Base-by-base conservation (phyloP, 1,140 invertebrate genomes). In the Brachionus paranguensis region DNA sequence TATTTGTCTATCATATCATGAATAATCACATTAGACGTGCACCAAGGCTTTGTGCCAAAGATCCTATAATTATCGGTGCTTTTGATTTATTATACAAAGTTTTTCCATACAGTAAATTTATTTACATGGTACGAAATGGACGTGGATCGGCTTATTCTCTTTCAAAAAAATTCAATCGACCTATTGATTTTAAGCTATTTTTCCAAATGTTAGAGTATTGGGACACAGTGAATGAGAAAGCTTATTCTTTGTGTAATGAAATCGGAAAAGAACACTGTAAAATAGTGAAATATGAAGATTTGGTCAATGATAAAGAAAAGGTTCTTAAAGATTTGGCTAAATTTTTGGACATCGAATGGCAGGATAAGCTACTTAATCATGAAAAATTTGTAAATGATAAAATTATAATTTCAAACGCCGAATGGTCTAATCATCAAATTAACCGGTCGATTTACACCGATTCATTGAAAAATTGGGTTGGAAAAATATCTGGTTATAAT, bases 381-480 rank as follows among this genome's bases (percentile, higher is more conserved):
- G 33, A 37, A 37, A 37, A 96, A 87, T 94, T 94, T 87, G 96
- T 99, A 87, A 97, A 98, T 88, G 96, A 96, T 89, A 96, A 96
- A 83, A 95, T 99, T 60, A 91, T 91, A 17, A 86, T 92, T 11
- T 92, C 92, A 84, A 98, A 97, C 90, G 94, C 96, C 86, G 97
- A 99, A 90, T 92, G 96, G 84, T 98, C 96, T 14, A 97, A 96
- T 85, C 97, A 99, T 91, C 97, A 99, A 92, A 96, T 99, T 79
- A 95, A 98, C 88, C 98, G 98, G 89, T 96, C 97, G 6, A 94
- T 99, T n/a, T 99, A 99, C 91, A 90, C 96, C 84, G 96, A 98
- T 90, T 97, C 97, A 11, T 90, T 99, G 68, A 93, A 93, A 85
- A 97, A 97, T 90, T 99, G 97, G 97, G 96, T 97, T 43, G 95